Conservation (phyloP, 2,797 vertebrate genomes). For the Macropus fuliginosus region DNA sequence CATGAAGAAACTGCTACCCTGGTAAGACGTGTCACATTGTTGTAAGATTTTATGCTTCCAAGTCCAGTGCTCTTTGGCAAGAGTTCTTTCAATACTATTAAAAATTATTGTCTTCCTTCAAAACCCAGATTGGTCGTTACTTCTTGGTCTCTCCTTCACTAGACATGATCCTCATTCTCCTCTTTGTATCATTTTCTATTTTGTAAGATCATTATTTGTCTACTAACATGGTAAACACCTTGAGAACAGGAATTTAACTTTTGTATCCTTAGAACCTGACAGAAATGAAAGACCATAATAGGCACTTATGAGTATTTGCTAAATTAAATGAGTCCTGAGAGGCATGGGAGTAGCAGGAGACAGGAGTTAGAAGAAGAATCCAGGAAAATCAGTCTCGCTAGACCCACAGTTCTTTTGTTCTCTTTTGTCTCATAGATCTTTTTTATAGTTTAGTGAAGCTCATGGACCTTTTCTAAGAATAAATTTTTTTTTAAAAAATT, state of each 20-base stretch:
- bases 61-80: not conserved
- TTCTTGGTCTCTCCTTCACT: not conserved
- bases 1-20: too few species aligned
- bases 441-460: not conserved
- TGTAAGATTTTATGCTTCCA: not conserved
- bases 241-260: not conserved
- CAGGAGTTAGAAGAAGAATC: not conserved
- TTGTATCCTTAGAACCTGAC: not conserved
- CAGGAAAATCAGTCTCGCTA: not conserved
- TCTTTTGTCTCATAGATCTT: not conserved
- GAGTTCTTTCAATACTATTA: not conserved
- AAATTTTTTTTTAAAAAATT: not conserved
- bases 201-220: not conserved
- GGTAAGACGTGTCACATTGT: not conserved
- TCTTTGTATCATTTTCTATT: not conserved
- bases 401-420: not conserved
- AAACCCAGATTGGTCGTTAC: not conserved
- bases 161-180: not conserved
- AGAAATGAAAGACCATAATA: not conserved
- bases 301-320: not conserved
- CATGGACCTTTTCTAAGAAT: not conserved
- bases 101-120: not conserved
- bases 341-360: not conserved
- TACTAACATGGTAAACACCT: not conserved
- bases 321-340: not conserved